Conservation (phyloP, 2,888 invertebrate genomes). For the Bellardia bayeri region DNA sequence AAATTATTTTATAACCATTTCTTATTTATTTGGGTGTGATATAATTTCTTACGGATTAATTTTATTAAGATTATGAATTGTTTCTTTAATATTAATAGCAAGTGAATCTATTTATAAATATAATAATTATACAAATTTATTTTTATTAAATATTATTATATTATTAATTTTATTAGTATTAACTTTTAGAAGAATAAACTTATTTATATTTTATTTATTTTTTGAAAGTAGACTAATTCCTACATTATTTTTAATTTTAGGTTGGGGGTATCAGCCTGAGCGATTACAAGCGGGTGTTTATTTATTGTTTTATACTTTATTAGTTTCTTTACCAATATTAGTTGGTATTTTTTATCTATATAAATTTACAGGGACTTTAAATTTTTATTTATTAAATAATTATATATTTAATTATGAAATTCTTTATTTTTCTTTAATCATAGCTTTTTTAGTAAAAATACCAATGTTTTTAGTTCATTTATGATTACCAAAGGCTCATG, state of each 20-base stretch:
- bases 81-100: too few relatives aligned
- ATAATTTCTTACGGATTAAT: too few relatives aligned
- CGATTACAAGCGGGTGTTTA: slow-evolving; percentile 88
- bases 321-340: slow-evolving; percentile 86
- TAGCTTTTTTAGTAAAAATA: slow-evolving; percentile 89
- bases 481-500: slow-evolving; percentile 90
- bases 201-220: slow-evolving; percentile 89
- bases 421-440: slow-evolving; percentile 86
- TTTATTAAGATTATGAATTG: too few relatives aligned
- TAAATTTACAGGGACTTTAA: slow-evolving; percentile 84
- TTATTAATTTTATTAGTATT: too few relatives aligned
- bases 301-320: slow-evolving; percentile 89
- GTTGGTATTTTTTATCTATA: slow-evolving; percentile 79
- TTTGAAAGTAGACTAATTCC: slow-evolving; percentile 89
- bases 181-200: slow-evolving; percentile 86
- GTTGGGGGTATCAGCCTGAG: slow-evolving; percentile 89
- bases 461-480: slow-evolving; percentile 89
- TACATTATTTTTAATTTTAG: slow-evolving; percentile 88
- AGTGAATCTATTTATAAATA: too few relatives aligned
- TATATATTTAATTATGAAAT: slow-evolving; percentile 80
- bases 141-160: too few relatives aligned
- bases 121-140: too few relatives aligned
- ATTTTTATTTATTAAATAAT: slow-evolving; percentile 85
- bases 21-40: too few relatives aligned
- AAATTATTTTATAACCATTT: slow-evolving; percentile 80